Conservation (phyloP, 2,797 vertebrate genomes). For the Acanthis flammea region DNA sequence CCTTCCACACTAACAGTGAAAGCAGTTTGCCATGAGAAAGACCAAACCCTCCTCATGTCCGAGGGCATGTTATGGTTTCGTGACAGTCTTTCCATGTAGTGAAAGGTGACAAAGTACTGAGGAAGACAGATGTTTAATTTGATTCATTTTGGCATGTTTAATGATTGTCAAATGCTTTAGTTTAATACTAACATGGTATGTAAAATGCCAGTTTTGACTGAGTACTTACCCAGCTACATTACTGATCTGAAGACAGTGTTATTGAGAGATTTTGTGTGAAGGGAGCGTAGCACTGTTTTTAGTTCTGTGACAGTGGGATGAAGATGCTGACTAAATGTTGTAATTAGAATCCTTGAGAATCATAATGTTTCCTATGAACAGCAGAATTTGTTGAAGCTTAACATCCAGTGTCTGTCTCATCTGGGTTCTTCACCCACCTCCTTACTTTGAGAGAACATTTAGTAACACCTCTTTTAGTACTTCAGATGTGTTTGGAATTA, state of each 20-base stretch:
- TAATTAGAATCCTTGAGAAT: background rate
- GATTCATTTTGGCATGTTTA: background rate
- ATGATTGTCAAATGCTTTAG: background rate
- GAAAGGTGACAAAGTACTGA: background rate
- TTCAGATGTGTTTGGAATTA: background rate
- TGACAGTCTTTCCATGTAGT: background rate
- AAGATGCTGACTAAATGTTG: background rate
- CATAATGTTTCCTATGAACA: background rate
- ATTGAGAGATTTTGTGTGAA: background rate
- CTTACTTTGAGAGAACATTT: background rate
- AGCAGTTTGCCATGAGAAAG: background rate
- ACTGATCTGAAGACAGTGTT: background rate
- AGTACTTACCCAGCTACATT: background rate
- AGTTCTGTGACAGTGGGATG: background rate
- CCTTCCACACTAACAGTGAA: fast-evolving
- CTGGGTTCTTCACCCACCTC: background rate
- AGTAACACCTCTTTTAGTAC: background rate
- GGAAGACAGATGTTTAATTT: background rate
- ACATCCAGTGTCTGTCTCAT: background rate
- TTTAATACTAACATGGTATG: background rate
- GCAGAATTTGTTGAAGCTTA: background rate
- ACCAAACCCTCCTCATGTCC: background rate
- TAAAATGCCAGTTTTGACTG: background rate
- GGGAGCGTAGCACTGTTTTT: background rate
- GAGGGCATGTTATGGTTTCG: background rate